Base-by-base conservation (phyloP, 2,797 vertebrate species). In the Cuniculus paca region DNA sequence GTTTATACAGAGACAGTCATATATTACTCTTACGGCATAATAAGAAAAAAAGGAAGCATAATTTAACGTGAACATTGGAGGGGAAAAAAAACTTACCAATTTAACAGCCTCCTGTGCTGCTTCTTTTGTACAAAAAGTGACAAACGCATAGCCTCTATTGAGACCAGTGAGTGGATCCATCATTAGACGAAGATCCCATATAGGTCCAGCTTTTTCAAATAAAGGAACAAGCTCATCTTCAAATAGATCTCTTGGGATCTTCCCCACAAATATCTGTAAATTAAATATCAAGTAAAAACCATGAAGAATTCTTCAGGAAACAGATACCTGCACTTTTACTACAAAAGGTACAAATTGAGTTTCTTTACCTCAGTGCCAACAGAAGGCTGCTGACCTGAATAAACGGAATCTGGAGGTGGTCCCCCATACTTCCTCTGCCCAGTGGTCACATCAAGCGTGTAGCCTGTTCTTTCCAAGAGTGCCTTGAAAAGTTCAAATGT, bases 71-170 rank as follows among this genome's bases (percentile, higher is more conserved):
- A 94, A 95, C n/a, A 83, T 9, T 56, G 26, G 12, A 31, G 12
- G 17, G 60, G 3, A 12, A 70, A 42, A 24, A 68, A 81, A 75
- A 98, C 99, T 96, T 98, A 99, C 99, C 99, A 99, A 98, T 98
- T 99, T 99, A 95, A 99, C 99, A 98, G 99, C 99, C 98, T 99
- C 99, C 98, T 99, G 99, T 95, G 99, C 99, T 98, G 99, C 99
- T 97, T 99, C 99, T 99, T 99, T 99, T 99, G 99, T 99, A 99
- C 99, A 99, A 99, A 99, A 99, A 96, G 99, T 99, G 98, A 99
- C 99, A 99, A 99, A 99, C 98, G 99, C 99, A 96, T 99, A 99
- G 98, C 99, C 99, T 98, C 99, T 99, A 98, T 99, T 99, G 95
- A 99, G 99, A 98, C 99, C 99, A 96, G 99, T 99, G 86, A 99